Base-by-base conservation (phyloP, 2,888 invertebrate genomes). In the Epirrhoe alternata region DNA sequence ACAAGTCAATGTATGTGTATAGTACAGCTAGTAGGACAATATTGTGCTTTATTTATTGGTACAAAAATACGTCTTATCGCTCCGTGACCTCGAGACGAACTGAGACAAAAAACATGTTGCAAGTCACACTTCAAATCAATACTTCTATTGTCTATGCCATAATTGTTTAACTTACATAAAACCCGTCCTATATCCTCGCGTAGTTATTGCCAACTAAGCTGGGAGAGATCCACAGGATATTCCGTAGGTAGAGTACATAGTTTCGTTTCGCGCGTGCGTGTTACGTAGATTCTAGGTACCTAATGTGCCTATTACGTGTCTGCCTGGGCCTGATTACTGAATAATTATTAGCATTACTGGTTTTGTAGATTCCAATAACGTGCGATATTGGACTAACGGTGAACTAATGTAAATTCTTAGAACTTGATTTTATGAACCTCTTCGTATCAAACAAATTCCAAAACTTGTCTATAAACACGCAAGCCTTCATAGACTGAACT, bases 181-280 rank as follows among this genome's bases (percentile, higher is more conserved):
- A n/a, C 30, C 47, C 55, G 42, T 14, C 6, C 5, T 12, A 5
- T 33, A 16, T n/a, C 35, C 31, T 35, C 16, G 47, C 47, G 14
- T 47, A 14, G 47, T 47, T 14, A 47, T 47, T 47, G 14, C 47
- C 14, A 47, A 47, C 47, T 47, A 7, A 16, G 6, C 47, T 6
- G n/a, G 14, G 5, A 47, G 14, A 47, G 14, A 47, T 47, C 14
- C 16, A 38, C 69, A 68, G 69, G 68, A 71, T 67, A 63, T 63
- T 70, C 52, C 6, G 24, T 51, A 38, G 14, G 14, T 57, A 57
- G 68, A n/a, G 61, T 70, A 70, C 63, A 64, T 76, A 78, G 77
- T 78, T 78, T 77, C 75, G 74, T 79, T 81, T 74, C 69, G 76
- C 84, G 83, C 83, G 82, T 83, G 84, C 81, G 84, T 74, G 65